Conservation (phyloP, 2,113 vertebrate species). For the Zootoca vivipara region DNA sequence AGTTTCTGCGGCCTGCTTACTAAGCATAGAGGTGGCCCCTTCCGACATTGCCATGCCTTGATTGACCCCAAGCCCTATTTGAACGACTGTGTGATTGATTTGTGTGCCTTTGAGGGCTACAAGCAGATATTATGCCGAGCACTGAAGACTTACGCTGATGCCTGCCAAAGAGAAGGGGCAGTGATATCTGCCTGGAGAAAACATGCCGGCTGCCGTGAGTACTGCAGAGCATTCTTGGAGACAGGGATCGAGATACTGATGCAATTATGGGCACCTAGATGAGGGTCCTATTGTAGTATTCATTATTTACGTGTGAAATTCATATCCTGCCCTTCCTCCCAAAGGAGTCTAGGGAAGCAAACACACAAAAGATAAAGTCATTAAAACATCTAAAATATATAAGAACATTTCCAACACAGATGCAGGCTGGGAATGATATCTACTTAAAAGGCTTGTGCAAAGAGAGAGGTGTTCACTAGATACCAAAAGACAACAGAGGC, state of each 20-base stretch:
- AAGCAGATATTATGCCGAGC: conserved; percentile 44
- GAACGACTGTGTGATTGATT: conserved; percentile 47
- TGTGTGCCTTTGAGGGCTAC: conserved; percentile 42
- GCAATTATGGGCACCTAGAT: not conserved
- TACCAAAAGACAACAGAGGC: too few species aligned
- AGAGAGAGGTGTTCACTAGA: too few species aligned
- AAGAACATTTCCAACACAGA: too few species aligned
- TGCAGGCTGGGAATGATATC: too few species aligned
- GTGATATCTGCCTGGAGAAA: conserved; percentile 50
- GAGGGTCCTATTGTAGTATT: not conserved
- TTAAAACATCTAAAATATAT: too few species aligned
- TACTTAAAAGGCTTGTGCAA: too few species aligned
- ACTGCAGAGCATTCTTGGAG: not conserved
- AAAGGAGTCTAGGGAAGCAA: too few species aligned
- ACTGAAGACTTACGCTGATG: conserved; percentile 46
- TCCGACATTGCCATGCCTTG: conserved; percentile 50
- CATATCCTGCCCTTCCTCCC: too few species aligned
- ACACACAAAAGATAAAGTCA: too few species aligned
- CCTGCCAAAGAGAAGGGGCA: conserved; percentile 47
- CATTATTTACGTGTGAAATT: too few species aligned
- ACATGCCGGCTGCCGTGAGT: conserved; percentile 61
- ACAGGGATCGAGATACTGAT: not conserved
- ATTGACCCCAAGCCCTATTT: conserved; percentile 40
- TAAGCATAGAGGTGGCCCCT: conserved; percentile 28
- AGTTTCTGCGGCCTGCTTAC: conserved; percentile 54